Evolutionary conservation across 2,113 vertebrate genomes (phyloP), one percentile per base, ranked within the genome.

Genomic region (Calyptommatus sinebrachiatus): DNA sequence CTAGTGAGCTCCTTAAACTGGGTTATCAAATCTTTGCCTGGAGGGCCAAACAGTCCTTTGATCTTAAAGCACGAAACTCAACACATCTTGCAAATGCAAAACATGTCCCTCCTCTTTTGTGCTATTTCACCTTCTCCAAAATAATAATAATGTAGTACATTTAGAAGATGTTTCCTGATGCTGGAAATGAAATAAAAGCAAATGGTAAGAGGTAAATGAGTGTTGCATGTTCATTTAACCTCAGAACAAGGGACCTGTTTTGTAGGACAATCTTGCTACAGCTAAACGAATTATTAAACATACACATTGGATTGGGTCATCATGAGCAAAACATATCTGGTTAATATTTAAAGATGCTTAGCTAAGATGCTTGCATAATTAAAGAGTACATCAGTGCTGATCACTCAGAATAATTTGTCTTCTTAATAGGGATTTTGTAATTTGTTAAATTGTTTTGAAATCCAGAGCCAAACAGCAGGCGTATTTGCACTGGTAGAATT

Each of bases 341-440:
- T 94, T 94, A 94, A 94, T 94, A 93, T 94, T 94, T 94, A 94
- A 94, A 92, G 73, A 83, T 82, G 80, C 91, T 91, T 91, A 91
- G 88, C 88, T 88, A 86, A 94, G 93, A 92, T 83, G 72, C 92
- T 92, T 94, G 91, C 92, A 94, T 94, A 94, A 95, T 95, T 94
- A 93, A 94, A 88, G 89, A 92, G 89, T 65, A 88, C 85, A 86
- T 85, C 86, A 73, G 70, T 79, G 72, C 84, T 89, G 87, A 90
- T 93, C 88, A 91, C 90, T 90, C 57, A 78, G 89, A 88, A 91
- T 93, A 90, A 93, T 94, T 89, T 90, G 88, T 91, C 89, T 92
- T 89, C 89, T 93, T 91, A 93, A 93, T 91, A 87, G 71, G 71
- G 88, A 88, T 84, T 93, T 88, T 87, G 86, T 90, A 90, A 91